Percentiles rank a stretch among this genome's conserved stretches.
Evolutionary conservation across 2,113 vertebrate genomes (phyloP).

Genomic region (Silurus asotus): DNA sequence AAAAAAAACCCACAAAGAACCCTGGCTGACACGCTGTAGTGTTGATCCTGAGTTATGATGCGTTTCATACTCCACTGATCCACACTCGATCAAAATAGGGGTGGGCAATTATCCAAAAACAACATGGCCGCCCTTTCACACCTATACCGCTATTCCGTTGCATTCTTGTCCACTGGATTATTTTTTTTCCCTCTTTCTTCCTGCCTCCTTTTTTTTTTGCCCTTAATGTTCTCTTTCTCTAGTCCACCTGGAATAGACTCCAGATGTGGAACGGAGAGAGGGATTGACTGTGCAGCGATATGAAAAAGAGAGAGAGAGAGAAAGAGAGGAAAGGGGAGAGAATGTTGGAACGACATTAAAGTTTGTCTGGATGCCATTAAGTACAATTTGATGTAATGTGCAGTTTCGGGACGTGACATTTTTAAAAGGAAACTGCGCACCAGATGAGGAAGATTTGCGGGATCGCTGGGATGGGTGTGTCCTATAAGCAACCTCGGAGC

Average conservation of each 20-base stretch:
- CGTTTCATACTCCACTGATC: neutral
- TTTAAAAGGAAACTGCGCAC: constrained; percentile 77
- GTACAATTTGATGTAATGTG: constrained; percentile 83
- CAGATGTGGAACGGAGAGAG: constrained; percentile 73
- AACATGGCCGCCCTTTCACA: neutral
- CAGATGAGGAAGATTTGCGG: constrained; percentile 75
- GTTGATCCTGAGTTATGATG: neutral
- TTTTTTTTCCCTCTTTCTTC: constrained; percentile 41
- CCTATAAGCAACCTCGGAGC: constrained; percentile 58
- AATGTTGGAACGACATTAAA: constrained; percentile 81
- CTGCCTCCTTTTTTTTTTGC: constrained; percentile 45
- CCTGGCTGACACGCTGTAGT: too few relatives aligned
- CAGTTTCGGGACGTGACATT: constrained; percentile 77
- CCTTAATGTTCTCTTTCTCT: constrained; percentile 46
- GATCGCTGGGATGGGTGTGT: constrained; percentile 55
- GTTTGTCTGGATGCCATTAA: constrained; percentile 85
- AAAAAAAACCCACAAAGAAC: neutral
- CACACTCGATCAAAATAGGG: neutral
- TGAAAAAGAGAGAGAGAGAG: constrained; percentile 41
- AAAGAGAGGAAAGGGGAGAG: constrained; percentile 55
- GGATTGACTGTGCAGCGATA: constrained; percentile 67
- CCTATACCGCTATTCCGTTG: constrained; percentile 7
- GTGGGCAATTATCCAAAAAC: neutral
- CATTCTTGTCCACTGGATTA: constrained; percentile 21
- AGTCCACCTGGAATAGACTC: constrained; percentile 78